Percentiles rank a stretch among this genome's conserved stretches.
phyloP scores from a whole-genome alignment of 2,888 invertebrate genomes.

The Graphium colonna region DNA sequence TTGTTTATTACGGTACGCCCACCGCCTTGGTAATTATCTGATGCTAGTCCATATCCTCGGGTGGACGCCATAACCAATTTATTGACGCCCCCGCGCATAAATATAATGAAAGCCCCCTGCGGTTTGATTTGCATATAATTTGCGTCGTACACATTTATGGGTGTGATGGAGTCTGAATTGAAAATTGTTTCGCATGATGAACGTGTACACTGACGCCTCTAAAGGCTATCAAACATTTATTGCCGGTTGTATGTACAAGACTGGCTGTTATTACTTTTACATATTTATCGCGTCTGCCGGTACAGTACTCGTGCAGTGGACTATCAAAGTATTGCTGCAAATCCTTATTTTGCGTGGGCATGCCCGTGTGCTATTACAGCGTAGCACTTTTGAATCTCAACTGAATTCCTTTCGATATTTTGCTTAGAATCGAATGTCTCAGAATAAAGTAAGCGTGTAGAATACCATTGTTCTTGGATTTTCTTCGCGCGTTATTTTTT shows the following conservation, averaged over 20 bases:
- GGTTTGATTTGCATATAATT: slow-evolving; percentile 18
- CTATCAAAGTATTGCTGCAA: slow-evolving; percentile 40
- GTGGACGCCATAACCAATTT: slow-evolving; percentile 7
- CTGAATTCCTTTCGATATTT: no score
- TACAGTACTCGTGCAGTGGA: no score
- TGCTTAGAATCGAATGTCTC: no score
- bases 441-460: no score
- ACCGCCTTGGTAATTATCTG: slow-evolving; percentile 9
- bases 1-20: slow-evolving; percentile 6
- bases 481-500: no score
- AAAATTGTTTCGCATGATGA: slow-evolving; percentile 1
- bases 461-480: no score
- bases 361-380: no score
- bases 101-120: slow-evolving; percentile 11
- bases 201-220: neutral
- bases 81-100: slow-evolving; percentile 15
- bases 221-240: slow-evolving; percentile 16
- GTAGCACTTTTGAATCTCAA: no score
- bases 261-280: no score
- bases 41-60: neutral
- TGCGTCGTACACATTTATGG: neutral
- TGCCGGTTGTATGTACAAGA: no score
- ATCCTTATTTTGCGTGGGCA: slow-evolving; percentile 41
- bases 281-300: no score
- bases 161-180: neutral